Evolutionary conservation across 2,797 vertebrate genomes (phyloP).

Genomic region (Gallirallus australis): DNA sequence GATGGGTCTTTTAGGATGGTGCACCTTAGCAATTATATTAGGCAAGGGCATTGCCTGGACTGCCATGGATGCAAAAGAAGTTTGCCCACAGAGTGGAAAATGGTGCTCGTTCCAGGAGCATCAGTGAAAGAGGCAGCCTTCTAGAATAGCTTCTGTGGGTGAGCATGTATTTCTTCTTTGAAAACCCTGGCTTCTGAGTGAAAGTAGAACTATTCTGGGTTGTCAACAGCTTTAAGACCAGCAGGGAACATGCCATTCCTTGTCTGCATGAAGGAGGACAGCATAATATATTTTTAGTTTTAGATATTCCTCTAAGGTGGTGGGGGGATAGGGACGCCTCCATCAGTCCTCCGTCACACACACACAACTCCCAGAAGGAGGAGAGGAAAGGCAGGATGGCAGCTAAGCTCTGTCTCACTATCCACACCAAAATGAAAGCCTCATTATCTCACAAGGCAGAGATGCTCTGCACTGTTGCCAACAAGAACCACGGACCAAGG

Average conservation of each 20-base stretch:
- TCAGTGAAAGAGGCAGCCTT: background rate
- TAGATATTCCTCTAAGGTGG: background rate
- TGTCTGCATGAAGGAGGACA: background rate
- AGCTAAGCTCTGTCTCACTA: background rate
- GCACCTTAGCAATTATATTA: background rate
- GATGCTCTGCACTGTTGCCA: background rate
- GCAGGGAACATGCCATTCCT: background rate
- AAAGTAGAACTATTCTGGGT: background rate
- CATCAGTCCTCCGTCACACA: background rate
- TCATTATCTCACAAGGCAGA: background rate
- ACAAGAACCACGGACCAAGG: background rate
- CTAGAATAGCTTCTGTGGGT: background rate
- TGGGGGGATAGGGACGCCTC: background rate
- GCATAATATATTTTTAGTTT: background rate
- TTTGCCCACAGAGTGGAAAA: background rate
- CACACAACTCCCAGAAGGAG: background rate
- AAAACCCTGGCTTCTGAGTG: background rate
- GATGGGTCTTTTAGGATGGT: background rate
- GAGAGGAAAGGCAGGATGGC: background rate
- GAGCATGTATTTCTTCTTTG: background rate
- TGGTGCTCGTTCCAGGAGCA: background rate
- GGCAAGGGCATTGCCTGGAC: background rate
- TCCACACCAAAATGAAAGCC: background rate
- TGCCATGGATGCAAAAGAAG: background rate
- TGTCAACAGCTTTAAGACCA: conserved; percentile 4